Percentiles rank a stretch among this genome's conserved stretches.
These are phyloP conservation scores for Drosophila eohydei DNA, from an alignment of 2,888 invertebrate species.

Conservation along the genomic window DNA sequence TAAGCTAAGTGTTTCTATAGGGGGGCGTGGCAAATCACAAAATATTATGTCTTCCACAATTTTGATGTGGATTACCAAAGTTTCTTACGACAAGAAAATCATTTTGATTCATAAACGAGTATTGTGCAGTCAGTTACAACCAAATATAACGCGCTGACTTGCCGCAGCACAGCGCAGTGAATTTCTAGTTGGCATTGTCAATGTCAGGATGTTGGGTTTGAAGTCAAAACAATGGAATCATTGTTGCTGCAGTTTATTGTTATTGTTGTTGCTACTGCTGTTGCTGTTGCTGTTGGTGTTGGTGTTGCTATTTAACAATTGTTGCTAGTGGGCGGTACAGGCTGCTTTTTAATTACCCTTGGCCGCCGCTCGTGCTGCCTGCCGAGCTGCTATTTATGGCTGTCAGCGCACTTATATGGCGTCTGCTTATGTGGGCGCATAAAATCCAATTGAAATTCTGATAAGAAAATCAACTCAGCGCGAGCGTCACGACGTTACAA, in stretches of 20 bases:
- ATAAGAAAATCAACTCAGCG: conserved; percentile 10
- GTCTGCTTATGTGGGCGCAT: conserved; percentile 3
- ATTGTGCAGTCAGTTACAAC: not conserved
- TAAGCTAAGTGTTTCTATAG: too few relatives aligned
- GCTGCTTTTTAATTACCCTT: conserved; percentile 87
- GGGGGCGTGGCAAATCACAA: not conserved
- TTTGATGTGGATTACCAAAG: too few relatives aligned
- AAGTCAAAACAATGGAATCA: conserved; percentile 65
- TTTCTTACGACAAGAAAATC: not conserved
- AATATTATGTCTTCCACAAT: not conserved
- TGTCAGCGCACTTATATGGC: conserved; percentile 6
- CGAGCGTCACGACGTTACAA: not conserved
- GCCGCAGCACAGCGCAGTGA: conserved; percentile 54
- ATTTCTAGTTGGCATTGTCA: conserved; percentile 63
- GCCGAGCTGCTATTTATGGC: conserved; percentile 85
- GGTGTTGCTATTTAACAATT: conserved; percentile 59
- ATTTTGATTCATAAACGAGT: not conserved
- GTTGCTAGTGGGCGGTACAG: conserved; percentile 33
- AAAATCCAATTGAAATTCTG: conserved; percentile 8
- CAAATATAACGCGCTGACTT: conserved; percentile 14
- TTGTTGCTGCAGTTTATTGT: conserved; percentile 47
- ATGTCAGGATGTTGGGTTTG: conserved; percentile 70
- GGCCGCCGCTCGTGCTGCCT: conserved; percentile 88
- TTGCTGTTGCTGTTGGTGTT: conserved; percentile 7
- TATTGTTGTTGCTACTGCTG: conserved; percentile 16